Base-by-base conservation (phyloP, 2,888 invertebrate species). In the Steromphala cineraria region DNA sequence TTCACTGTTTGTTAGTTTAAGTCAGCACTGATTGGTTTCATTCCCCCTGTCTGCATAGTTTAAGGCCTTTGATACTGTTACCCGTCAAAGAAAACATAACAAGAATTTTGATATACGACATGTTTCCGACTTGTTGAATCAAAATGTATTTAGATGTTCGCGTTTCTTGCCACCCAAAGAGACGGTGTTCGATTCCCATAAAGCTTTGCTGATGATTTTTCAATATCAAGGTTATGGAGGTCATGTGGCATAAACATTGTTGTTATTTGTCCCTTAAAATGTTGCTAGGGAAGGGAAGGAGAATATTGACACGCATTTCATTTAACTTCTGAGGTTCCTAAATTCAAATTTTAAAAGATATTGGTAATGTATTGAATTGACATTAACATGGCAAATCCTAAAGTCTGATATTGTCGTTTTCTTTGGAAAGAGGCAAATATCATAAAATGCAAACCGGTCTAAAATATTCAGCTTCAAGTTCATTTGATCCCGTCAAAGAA, bases 181-280 rank as follows among this genome's bases (percentile, higher is more conserved):
- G 71, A 71, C 31, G n/a, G 36, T 19, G 31, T 71, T 36, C 17
- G 31, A 31, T 71, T 36, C 40, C 71, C 71, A 71, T 71, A 36
- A 71, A 36, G 28, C 40, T 19, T 10, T 36, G 71, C 36, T 36
- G 71, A 46, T 40, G 71, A 71, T 31, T 71, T 71, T 71, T 71
- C 71, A 71, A 71, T 71, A 36, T 71, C 71, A 36, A 40, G 71
- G 71, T 71, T 71, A 71, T n/a, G n/a, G n/a, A 36, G 71, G 71
- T 71, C 71, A 36, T 10, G n/a, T 17, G 17, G 71, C 40, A 17
- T 36, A 71, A 71, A 71, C 71, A 71, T 71, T 10, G 28, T 40
- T 31, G 62, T 5, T 15, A n/a, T 10, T 62, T 28, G 28, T n/a
- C 62, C 62, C 28, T 62, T 15, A 3, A 62, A 10, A n/a, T 21